Conservation (phyloP, 2,888 invertebrate genomes). For the Caenorhabditis sp. region DNA sequence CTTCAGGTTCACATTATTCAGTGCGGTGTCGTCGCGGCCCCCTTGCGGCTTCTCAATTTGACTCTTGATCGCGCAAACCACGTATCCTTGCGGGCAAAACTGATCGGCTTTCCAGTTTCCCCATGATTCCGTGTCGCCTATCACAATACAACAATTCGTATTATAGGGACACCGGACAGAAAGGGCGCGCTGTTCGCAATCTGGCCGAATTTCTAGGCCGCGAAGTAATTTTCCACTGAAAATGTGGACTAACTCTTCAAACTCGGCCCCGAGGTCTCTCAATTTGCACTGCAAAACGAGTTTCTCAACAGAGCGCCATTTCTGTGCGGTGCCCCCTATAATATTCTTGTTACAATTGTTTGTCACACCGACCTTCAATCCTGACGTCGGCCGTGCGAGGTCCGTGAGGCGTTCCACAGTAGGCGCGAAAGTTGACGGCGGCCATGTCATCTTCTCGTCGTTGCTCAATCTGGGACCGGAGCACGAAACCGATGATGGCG, state of each 20-base stretch:
- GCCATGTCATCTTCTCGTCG: background rate
- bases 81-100: constrained; percentile 1
- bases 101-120: constrained; percentile 1
- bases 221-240: too few species aligned
- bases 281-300: too few species aligned
- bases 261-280: too few species aligned
- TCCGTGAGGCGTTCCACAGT: background rate
- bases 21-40: background rate
- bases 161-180: too few species aligned
- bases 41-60: background rate
- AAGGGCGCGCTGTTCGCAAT: too few species aligned
- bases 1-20: background rate
- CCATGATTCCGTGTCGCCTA: background rate
- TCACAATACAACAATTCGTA: too few species aligned
- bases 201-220: too few species aligned
- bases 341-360: too few species aligned
- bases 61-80: background rate
- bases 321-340: too few species aligned
- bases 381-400: background rate
- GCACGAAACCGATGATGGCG: background rate
- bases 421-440: background rate
- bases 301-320: too few species aligned
- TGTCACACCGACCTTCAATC: background rate
- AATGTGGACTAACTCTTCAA: too few species aligned
- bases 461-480: background rate